A percentile compares a stretch with the other conserved stretches of the same genome.
These are phyloP conservation scores for Ciconia nigra DNA, from an alignment of 2,797 vertebrate genomes.

Conservation along the genomic window DNA sequence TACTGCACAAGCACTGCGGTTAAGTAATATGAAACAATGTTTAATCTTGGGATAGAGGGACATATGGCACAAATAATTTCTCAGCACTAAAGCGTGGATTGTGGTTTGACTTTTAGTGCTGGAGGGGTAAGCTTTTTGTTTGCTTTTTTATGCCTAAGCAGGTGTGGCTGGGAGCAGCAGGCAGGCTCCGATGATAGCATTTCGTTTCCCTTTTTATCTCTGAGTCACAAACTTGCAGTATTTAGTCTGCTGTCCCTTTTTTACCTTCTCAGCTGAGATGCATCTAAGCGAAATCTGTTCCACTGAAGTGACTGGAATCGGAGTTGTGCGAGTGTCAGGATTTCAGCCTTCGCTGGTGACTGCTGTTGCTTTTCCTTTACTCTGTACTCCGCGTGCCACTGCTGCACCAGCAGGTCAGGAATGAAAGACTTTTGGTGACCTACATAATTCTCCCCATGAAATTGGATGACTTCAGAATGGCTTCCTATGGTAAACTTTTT, in stretches of 20 bases:
- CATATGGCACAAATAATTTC: neutral
- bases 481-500: neutral
- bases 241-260: neutral
- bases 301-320: neutral
- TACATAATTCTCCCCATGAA: neutral
- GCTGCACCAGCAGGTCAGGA: neutral
- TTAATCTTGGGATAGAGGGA: neutral
- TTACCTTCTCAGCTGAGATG: neutral
- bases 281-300: neutral
- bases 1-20: neutral
- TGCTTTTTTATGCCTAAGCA: neutral
- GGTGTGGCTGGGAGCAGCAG: constrained; percentile 3
- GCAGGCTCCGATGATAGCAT: neutral
- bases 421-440: neutral
- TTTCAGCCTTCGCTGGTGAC: neutral
- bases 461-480: neutral
- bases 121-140: neutral
- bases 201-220: neutral
- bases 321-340: neutral
- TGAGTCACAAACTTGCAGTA: neutral
- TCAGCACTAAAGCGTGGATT: accelerated
- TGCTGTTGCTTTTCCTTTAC: neutral
- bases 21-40: neutral
- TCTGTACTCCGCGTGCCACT: neutral
- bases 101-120: neutral